Base-by-base conservation (phyloP, 1,140 invertebrate genomes). In the Galleria mellonella region DNA sequence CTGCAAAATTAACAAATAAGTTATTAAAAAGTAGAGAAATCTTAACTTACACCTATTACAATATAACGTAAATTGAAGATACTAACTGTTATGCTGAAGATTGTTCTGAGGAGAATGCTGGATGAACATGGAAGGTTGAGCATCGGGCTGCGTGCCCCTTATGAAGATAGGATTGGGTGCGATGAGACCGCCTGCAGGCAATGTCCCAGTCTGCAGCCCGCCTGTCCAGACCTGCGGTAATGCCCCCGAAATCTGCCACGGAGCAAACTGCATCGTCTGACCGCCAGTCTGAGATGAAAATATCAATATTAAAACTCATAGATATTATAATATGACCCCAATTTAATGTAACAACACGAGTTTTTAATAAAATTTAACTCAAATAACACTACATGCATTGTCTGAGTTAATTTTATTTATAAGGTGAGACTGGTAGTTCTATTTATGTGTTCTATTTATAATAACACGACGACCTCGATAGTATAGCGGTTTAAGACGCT, bases 141-240 rank as follows among this genome's bases (percentile, higher is more conserved):
- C 90, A 70, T 96, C 94, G 8, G 91, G 91, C 60, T 94, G 94
- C 0, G 87, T 76, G 6, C 94, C 92, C 44, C 94, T 82, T 54
- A 96, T 95, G 59, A 96, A 95, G 58, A 96, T 96, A 14, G 92
- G 92, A 83, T 95, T 96, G 3, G 91, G 92, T 0, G 90, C 89
- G 0, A 94, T 68, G 4, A 86, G 55, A 0, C 82, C 81, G 0
- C 83, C 79, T 1, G 81, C 63, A 0, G 74, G 77, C 29, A 81
- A 12, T 0, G 68, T 50, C 8, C 76, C 75, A 0, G 91, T 90
- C 52, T 92, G 93, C 13, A 96, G 50, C 42, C 90, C 83, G 23
- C 87, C 93, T 30, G 89, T 89, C 90, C 92, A 91, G 65, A 93
- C 89, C 82, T 92, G 89, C 0, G 90, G 90, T 28, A 91, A 83